Base-by-base conservation (phyloP, 2,888 invertebrate species). In the Rhingia rostrata region DNA sequence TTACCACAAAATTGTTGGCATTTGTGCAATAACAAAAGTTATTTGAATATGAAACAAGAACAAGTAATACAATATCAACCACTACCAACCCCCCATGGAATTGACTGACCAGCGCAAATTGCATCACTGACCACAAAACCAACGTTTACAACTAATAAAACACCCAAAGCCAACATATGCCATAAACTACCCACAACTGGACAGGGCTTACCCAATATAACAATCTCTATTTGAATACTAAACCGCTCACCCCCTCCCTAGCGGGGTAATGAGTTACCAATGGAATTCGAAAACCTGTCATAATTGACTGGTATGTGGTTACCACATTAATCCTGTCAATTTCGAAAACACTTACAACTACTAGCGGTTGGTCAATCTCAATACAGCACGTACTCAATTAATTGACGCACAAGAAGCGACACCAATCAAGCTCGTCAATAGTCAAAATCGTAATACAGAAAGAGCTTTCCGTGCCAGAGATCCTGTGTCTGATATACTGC, bases 131-230 rank as follows among this genome's bases (percentile, higher is more conserved):
- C 22, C 22, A 22, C 22, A 22, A 22, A 22, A 22, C 22, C 22
- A 22, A 22, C 22, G 22, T 22, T 22, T 22, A 22, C 22, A 22
- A 22, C 22, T 22, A 22, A 22, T 22, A 22, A 22, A 22, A 22
- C 22, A 22, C 22, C 22, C 22, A 22, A 70, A 70, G 51, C 70
- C 60, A 33, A 43, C 70, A 49, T 32, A 41, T 49, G 49, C 70
- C 60, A 49, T 60, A 70, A 51, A 51, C 70, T 41, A 60, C 49
- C 60, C 70, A n/a, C 70, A 70, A 70, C 39, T 51, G 49, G 60
- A 51, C 60, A 60, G 39, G 43, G n/a, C 35, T 41, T 10, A 56
- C 67, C 67, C 10, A 1, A 22, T 22, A 1, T 22, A 22, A 45
- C 45, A n/a, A 41, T 12, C 14, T 6, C 22, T 47, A 7, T 60